Evolutionary conservation across 1,140 invertebrate genomes (phyloP).

Genomic region (Drosophila aff.): DNA sequence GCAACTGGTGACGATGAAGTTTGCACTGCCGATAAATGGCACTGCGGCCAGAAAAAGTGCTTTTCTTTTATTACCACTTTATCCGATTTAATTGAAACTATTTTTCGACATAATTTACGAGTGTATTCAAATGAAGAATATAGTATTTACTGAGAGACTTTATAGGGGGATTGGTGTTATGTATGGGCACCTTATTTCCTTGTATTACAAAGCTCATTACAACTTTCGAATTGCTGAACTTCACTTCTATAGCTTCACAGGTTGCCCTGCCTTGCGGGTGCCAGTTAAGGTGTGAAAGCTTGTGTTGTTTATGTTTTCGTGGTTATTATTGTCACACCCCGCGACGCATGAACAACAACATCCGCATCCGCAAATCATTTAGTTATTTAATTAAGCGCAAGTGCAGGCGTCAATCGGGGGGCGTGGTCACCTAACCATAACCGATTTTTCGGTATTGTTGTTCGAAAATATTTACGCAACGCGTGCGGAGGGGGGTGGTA

Average conservation of each 20-base stretch:
- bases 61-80: conserved; percentile 13
- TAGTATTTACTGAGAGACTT: not conserved
- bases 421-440: conserved; percentile 65
- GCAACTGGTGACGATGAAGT: conserved; percentile 23
- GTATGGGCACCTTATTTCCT: not conserved
- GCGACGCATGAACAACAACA: conserved; percentile 44
- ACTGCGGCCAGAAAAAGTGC: conserved; percentile 4
- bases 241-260: not conserved
- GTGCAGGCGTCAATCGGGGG: conserved; percentile 51
- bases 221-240: conserved; percentile 20
- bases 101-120: not conserved
- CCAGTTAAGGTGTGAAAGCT: conserved; percentile 27
- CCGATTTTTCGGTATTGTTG: conserved; percentile 36
- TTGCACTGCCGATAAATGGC: conserved; percentile 9
- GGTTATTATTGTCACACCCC: conserved; percentile 39
- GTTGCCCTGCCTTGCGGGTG: not conserved
- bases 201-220: conserved; percentile 12
- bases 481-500: not conserved
- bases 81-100: conserved; percentile 19
- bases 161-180: not conserved
- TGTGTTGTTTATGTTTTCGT: conserved; percentile 18
- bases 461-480: conserved; percentile 53
- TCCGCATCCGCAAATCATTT: conserved; percentile 64
- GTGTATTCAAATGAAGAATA: conserved; percentile 7
- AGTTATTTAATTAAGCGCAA: conserved; percentile 75